Percentiles rank a stretch among this genome's conserved stretches.
phyloP scores from a whole-genome alignment of 2,888 invertebrate genomes.

The Yponomeuta plumbellus region DNA sequence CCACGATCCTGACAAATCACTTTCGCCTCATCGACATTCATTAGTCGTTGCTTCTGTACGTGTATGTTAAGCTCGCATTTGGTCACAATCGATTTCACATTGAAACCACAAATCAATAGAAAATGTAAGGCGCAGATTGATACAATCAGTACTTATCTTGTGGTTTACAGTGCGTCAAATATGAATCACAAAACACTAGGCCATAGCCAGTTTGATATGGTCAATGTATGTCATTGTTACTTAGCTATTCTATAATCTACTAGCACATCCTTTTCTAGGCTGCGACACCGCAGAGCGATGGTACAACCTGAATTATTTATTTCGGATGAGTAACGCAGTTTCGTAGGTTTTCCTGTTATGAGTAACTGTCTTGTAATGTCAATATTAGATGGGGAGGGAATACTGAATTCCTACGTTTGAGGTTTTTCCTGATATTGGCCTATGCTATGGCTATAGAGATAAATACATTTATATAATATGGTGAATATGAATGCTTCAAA shows the following conservation, averaged over 20 bases:
- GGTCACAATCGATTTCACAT: not conserved
- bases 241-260: not conserved
- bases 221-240: not conserved
- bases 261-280: not conserved
- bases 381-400: not conserved
- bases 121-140: not conserved
- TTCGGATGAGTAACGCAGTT: not conserved
- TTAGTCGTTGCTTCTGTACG: too few relatives aligned
- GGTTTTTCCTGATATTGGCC: too few relatives aligned
- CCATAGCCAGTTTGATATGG: not conserved
- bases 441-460: too few relatives aligned
- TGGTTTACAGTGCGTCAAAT: not conserved
- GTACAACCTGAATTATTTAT: conserved; percentile 6
- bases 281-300: not conserved
- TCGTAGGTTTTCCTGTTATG: not conserved
- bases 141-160: not conserved
- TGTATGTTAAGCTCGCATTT: too few relatives aligned
- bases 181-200: not conserved
- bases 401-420: not conserved
- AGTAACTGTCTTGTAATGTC: not conserved
- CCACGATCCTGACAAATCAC: too few relatives aligned
- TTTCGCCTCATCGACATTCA: too few relatives aligned
- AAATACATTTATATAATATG: too few relatives aligned
- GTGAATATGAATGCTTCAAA: too few relatives aligned
- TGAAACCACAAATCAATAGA: not conserved